These are phyloP conservation scores for Caenorhabditis tropicalis DNA, from an alignment of 1,140 invertebrate genomes.

Conservation along the genomic window DNA sequence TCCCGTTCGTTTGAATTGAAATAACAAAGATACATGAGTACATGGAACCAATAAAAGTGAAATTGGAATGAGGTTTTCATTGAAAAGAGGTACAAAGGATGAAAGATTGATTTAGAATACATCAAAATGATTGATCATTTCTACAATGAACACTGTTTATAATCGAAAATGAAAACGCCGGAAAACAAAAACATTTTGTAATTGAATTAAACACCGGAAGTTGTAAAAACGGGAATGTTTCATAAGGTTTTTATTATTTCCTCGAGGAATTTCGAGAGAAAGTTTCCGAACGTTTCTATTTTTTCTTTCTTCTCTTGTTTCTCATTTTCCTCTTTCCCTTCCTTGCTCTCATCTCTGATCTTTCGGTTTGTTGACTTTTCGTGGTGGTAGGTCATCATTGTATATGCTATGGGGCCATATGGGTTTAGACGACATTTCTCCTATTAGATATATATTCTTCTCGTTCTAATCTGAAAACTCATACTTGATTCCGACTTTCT, in stretches of 20 bases:
- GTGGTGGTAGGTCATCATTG: neutral
- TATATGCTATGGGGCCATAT: too few species aligned
- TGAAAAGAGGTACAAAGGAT: neutral
- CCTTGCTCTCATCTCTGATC: conserved; percentile 13
- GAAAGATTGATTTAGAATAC: neutral
- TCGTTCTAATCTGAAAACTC: too few species aligned
- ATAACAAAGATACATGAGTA: neutral
- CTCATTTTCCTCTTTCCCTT: neutral
- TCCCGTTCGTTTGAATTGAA: neutral
- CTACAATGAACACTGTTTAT: too few species aligned
- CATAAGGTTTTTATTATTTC: too few species aligned
- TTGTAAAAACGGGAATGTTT: too few species aligned
- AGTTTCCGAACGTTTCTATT: neutral
- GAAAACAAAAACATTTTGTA: too few species aligned
- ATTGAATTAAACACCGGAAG: too few species aligned
- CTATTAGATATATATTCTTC: too few species aligned
- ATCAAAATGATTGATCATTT: neutral
- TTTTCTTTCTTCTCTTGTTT: neutral
- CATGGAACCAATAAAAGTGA: neutral
- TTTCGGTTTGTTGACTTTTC: conserved; percentile 22
- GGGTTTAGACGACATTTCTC: too few species aligned
- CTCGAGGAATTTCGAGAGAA: too few species aligned
- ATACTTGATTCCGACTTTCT: too few species aligned
- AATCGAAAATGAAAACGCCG: too few species aligned
- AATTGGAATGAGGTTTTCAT: neutral